phyloP scores from a whole-genome alignment of 35 echinoderm and acorn worm genomes.

The Lytechinus pictus region DNA sequence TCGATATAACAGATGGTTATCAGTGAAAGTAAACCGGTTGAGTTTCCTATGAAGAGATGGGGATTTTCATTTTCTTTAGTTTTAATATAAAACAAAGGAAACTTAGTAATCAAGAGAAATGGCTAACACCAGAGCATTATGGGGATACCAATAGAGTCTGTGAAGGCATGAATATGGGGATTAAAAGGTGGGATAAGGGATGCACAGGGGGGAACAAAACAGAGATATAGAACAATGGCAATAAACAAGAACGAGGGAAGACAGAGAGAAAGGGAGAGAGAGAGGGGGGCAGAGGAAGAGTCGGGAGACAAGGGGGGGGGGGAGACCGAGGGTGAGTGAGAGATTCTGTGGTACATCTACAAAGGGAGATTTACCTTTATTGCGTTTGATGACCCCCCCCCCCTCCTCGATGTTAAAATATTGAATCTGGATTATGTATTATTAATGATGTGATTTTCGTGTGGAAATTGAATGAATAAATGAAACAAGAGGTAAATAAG shows the following conservation, averaged over 20 bases:
- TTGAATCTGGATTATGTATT: no score
- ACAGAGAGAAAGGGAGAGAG: neutral
- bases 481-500: no score
- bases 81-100: neutral
- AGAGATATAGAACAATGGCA: neutral
- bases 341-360: no score
- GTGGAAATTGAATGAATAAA: no score
- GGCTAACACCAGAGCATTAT: neutral
- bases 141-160: neutral
- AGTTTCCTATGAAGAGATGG: neutral
- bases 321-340: no score
- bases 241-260: neutral
- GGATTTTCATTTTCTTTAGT: neutral
- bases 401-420: no score
- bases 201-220: no score
- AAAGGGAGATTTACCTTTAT: no score
- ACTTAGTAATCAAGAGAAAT: neutral
- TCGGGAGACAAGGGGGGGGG: neutral
- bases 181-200: neutral
- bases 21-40: neutral
- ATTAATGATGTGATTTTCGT: no score
- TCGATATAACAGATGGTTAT: neutral
- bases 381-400: no score
- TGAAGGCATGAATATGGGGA: neutral
- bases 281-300: neutral